phyloP scores from a whole-genome alignment of 2,888 invertebrate genomes.

The Hemistola chrysoprasaria region DNA sequence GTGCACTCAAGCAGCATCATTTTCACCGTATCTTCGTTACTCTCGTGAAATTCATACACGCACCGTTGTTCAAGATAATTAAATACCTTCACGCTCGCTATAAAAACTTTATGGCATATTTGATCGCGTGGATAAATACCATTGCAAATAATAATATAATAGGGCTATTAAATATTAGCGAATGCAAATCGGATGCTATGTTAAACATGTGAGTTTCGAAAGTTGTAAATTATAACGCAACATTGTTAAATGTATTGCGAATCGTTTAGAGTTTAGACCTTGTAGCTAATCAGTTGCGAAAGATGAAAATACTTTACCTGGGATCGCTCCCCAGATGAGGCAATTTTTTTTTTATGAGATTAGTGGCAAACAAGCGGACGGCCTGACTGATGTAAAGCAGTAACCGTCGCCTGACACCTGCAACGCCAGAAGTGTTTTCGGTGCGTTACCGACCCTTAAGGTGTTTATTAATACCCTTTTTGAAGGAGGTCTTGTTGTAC shows the following conservation, averaged over 20 bases:
- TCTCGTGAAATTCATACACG: constrained; percentile 73
- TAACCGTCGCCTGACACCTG: no score
- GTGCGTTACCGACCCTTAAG: no score
- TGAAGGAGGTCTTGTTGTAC: no score
- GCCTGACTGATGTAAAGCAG: no score
- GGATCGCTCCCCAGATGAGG: no score
- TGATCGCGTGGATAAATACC: constrained; percentile 38
- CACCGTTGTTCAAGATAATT: constrained; percentile 53
- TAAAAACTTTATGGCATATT: constrained; percentile 60
- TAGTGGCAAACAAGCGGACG: no score
- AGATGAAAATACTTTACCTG: neutral
- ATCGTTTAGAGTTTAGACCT: constrained; percentile 16
- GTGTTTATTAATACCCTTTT: no score
- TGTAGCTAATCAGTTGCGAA: constrained; percentile 15
- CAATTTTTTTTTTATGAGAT: no score
- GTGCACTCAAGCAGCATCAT: constrained; percentile 65
- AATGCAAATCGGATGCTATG: constrained; percentile 13
- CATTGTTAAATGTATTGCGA: constrained; percentile 11
- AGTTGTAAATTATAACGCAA: constrained; percentile 11
- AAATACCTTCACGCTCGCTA: constrained; percentile 73
- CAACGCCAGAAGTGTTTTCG: no score
- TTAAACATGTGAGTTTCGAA: constrained; percentile 8
- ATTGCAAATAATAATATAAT: constrained; percentile 28
- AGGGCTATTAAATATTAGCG: constrained; percentile 19
- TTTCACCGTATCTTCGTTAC: constrained; percentile 73